These are phyloP conservation scores for Saccostrea cuccullata DNA, from an alignment of 1,140 invertebrate genomes.

Conservation along the genomic window DNA sequence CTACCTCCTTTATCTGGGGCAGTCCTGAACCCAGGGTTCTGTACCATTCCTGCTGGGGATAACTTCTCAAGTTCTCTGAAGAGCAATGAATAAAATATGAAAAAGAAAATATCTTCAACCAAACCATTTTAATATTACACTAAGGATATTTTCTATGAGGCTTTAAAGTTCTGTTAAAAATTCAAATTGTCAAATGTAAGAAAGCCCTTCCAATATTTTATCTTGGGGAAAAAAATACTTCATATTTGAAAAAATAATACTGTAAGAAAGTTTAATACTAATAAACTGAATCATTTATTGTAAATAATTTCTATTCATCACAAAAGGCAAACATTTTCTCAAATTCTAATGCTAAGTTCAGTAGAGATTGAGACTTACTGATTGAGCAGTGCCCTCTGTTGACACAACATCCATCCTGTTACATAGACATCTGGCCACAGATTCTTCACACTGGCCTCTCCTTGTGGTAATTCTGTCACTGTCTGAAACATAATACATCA, in stretches of 20 bases:
- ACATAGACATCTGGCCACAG: constrained; percentile 53
- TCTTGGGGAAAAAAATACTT: too few relatives aligned
- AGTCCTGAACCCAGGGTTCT: background rate
- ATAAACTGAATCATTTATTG: too few relatives aligned
- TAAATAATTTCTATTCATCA: too few relatives aligned
- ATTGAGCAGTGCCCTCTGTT: constrained; percentile 50
- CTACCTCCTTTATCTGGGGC: background rate
- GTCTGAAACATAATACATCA: background rate
- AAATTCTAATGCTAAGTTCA: too few relatives aligned
- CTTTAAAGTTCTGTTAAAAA: too few relatives aligned
- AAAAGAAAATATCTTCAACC: background rate
- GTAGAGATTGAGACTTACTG: constrained; percentile 34
- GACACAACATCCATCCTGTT: constrained; percentile 48
- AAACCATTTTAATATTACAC: too few relatives aligned
- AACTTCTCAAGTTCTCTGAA: background rate
- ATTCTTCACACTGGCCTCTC: constrained; percentile 39
- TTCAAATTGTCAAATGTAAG: too few relatives aligned
- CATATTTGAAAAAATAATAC: too few relatives aligned
- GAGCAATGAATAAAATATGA: background rate
- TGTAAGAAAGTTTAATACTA: too few relatives aligned
- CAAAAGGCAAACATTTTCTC: too few relatives aligned
- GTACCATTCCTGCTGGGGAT: background rate
- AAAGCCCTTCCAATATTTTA: too few relatives aligned
- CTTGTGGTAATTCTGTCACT: constrained; percentile 27
- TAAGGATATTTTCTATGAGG: too few relatives aligned